Conservation (phyloP, 1,140 invertebrate species). For the Drosophila kanapiae region DNA sequence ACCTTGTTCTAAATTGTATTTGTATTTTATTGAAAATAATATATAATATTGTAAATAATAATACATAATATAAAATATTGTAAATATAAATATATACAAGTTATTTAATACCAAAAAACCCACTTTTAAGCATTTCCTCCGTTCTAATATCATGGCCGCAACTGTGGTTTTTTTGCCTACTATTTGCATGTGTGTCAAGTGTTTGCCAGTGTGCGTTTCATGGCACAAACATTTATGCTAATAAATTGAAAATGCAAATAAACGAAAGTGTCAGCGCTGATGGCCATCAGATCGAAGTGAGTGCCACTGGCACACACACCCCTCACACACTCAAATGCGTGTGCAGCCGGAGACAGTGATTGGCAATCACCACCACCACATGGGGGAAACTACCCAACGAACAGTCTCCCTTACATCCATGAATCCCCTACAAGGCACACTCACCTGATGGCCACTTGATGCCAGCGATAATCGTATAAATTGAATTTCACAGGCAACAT, state of each 20-base stretch:
- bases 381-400: slow-evolving; percentile 6
- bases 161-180: slow-evolving; percentile 4
- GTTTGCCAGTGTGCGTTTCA: slow-evolving; percentile 61
- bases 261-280: slow-evolving; percentile 72
- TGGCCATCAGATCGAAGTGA: slow-evolving; percentile 62
- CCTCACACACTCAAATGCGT: background rate
- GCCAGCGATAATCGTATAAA: slow-evolving; percentile 85
- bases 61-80: no score
- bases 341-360: slow-evolving; percentile 34
- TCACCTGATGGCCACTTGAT: slow-evolving; percentile 85
- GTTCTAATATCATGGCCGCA: background rate
- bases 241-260: slow-evolving; percentile 84
- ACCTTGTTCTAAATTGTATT: no score
- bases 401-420: background rate
- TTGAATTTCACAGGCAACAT: slow-evolving; percentile 85
- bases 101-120: no score
- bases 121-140: no score
- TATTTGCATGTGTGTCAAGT: slow-evolving; percentile 76
- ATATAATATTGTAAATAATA: no score
- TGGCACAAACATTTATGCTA: slow-evolving; percentile 79
- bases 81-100: no score
- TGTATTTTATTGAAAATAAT: no score
- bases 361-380: slow-evolving; percentile 56
- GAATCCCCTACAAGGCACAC: slow-evolving; percentile 4
- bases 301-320: slow-evolving; percentile 20